Base-by-base conservation (phyloP, 2,797 vertebrate species). In the Diplodus puntazzo region DNA sequence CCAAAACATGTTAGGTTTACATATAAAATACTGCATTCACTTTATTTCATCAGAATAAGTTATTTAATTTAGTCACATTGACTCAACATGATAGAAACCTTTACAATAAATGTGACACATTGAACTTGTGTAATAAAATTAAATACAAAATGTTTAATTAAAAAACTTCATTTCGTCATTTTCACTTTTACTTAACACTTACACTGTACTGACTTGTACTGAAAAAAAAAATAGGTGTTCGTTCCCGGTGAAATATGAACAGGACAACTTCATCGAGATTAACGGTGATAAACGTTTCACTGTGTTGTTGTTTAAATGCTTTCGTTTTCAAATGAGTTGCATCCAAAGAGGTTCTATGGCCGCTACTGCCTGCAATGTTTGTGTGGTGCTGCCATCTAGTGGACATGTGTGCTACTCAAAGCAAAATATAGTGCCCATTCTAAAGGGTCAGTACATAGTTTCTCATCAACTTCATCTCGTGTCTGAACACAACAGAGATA, bases 371-470 rank as follows among this genome's bases (percentile, higher is more conserved):
- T 52, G 16, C 39, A 55, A 63, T 1, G 3, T 54, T 48, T 76
- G 42, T 75, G 39, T 64, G 17, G 10, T 83, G 65, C 80, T 87
- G 84, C 75, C 13, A 67, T 73, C 89, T 87, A 71, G 75, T 91
- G 90, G 82, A 52, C 12, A 25, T 1, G 9, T 1, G 3, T 48
- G 58, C 20, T 20, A 48, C 2, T 43, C 25, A 61, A 70, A 45
- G 2, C 7, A 23, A 55, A 3, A 8, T 21, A 27, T 17, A 30
- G 27, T 27, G 1, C 0, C 0, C 0, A 10, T n/a, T 2, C 17
- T 30, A 57, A 57, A 59, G 50, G 55, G 43, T 57, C 39, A 57
- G 53, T 65, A 13, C n/a, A 45, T 8, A 70, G 66, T 14, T 62
- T 60, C 4, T 27, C 0, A 1, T 45, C 50, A 10, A n/a, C 3